Evolutionary conservation across 2,888 invertebrate species (phyloP), one percentile per base, ranked within the genome.

Genomic region (Tigriopus californicus): DNA sequence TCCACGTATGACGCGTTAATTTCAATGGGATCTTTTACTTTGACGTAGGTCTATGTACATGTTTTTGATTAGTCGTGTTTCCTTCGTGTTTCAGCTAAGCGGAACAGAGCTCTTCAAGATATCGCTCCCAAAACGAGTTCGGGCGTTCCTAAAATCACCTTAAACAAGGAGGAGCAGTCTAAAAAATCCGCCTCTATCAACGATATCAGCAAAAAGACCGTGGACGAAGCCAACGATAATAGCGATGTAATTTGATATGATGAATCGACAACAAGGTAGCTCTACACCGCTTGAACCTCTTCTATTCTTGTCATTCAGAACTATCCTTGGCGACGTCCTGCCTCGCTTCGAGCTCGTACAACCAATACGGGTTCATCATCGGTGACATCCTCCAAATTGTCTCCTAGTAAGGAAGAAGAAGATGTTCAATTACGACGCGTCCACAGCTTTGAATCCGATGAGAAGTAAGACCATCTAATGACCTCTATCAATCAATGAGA

Each of bases 391-490:
- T 15, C 47, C 42, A 60, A 60, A 15, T 22, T 59, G 24, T 53
- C 51, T 11, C 49, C 44, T n/a, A 13, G 33, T 15, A 41, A 46
- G 33, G 57, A 58, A 20, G 61, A 58, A 41, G 56, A 62, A 63
- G 83, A 83, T 70, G 80, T 82, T 63, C 78, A 82, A 64, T 74
- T 88, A 62, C 77, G 86, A 70, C 78, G 87, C 70, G 84, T 86
- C 51, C 85, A 85, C 70, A 88, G 87, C 74, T 86, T 86, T 70
- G 86, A 87, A 72, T 83, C 83, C 67, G 87, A 88, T 71, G 83
- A 85, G 74, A 83, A 83, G 88, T 88, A 75, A 80, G 85, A 33
- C 33, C 3, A 33, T 33, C 8, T 3, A 33, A 33, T 33, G 33
- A 3, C 33, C 33, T 8, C 33, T 33, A 82, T 62, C 41, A 4